Evolutionary conservation across 1,140 invertebrate genomes (phyloP).

Genomic region (Trichonephila inaurata): DNA sequence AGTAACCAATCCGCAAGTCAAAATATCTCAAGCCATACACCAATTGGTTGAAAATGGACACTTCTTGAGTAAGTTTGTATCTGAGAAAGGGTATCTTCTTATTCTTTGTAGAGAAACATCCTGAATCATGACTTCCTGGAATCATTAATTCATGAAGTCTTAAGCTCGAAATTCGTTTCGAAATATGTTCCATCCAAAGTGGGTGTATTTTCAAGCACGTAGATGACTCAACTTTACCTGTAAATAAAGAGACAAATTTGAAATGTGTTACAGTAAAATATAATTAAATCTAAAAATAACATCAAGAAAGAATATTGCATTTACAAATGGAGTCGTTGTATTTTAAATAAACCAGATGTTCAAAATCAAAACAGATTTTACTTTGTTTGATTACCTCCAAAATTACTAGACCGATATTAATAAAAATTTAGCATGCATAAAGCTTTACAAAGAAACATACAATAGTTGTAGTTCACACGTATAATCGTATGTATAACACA

Average conservation of each 20-base stretch:
- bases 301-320: too few species aligned
- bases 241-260: conserved; percentile 48
- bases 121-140: conserved; percentile 86
- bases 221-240: conserved; percentile 76
- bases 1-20: conserved; percentile 86
- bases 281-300: too few species aligned
- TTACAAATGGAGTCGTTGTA: too few species aligned
- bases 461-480: too few species aligned
- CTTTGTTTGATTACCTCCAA: too few species aligned
- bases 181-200: conserved; percentile 84
- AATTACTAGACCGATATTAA: too few species aligned
- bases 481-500: too few species aligned
- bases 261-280: too few species aligned
- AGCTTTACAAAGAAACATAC: too few species aligned
- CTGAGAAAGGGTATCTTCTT: conserved; percentile 82
- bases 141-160: conserved; percentile 83
- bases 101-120: conserved; percentile 82
- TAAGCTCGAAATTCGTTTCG: conserved; percentile 79
- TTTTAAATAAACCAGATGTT: too few species aligned
- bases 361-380: too few species aligned
- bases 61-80: conserved; percentile 84
- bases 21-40: conserved; percentile 89
- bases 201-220: conserved; percentile 83
- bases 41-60: conserved; percentile 88
- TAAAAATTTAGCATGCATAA: too few species aligned